Base-by-base conservation (phyloP, 30 jellyfish, hydroid and myxozoan species). In the Sanderia malayensis region DNA sequence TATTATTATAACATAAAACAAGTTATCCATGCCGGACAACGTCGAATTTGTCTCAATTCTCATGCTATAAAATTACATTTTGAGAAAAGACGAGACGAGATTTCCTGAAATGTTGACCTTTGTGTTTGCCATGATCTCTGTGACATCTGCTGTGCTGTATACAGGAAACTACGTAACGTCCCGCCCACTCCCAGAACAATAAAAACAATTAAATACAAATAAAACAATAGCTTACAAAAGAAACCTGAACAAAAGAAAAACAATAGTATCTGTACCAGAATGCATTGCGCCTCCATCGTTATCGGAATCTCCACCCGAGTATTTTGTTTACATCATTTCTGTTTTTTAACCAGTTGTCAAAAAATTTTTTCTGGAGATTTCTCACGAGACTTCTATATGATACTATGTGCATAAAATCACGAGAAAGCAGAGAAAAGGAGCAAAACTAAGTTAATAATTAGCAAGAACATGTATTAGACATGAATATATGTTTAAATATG, bases 251-350 rank as follows among this genome's bases (percentile, higher is more conserved):
- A n/a, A n/a, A n/a, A 37, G 52, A 37, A 37, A 66, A 66, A 78
- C 89, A 78, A 78, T 64, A 53, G 34, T 15, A 41, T 29, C 4
- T 23, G n/a, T n/a, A 62, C 89, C 89, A 78, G 55, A 41, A 67
- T 78, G 89, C 89, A 44, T 46, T 78, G 89, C 53, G 32, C 15
- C 24, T 25, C 34, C 24, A n/a, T n/a, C 31, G 74, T 71, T 46
- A 34, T 31, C 82, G 86, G 29, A 47, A 64, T 78, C 75, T n/a
- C n/a, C n/a, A n/a, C 79, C 77, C 10, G 44, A 31, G 10, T 66
- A 31, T 41, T 65, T n/a, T 78, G 67, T 52, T 64, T 67, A 65
- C 74, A 55, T 32, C 80, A 65, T 29, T 58, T 58, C 61, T 23
- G 44, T 55, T 60, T 44, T 68, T 3, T 58, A 21, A 27, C 23